Percentiles rank a stretch among this genome's conserved stretches.
These are phyloP conservation scores for Sthenelais limicola DNA, from an alignment of 2,888 invertebrate species.

Conservation along the genomic window DNA sequence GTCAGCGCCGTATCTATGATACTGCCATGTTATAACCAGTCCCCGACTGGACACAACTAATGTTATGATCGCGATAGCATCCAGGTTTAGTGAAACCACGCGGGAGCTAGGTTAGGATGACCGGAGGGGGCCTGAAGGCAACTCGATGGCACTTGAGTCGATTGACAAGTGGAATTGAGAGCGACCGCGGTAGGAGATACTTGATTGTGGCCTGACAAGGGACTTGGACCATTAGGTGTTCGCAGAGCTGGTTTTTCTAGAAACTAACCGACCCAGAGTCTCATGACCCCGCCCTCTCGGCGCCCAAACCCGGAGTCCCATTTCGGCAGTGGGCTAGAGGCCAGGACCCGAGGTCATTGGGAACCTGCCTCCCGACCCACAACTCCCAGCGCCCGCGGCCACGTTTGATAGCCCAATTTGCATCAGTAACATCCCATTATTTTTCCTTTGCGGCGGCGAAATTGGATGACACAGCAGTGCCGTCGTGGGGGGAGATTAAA, in stretches of 20 bases:
- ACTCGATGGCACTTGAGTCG: slow-evolving; percentile 27
- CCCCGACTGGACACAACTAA: no score
- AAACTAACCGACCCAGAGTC: neutral
- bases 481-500: slow-evolving; percentile 28
- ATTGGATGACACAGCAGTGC: slow-evolving; percentile 37
- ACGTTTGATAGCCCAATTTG: slow-evolving; percentile 42
- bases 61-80: no score
- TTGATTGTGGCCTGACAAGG: slow-evolving; percentile 35
- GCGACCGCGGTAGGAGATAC: slow-evolving; percentile 28
- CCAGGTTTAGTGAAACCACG: no score
- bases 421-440: slow-evolving; percentile 44
- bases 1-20: no score
- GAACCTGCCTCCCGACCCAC: neutral
- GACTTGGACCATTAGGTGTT: slow-evolving; percentile 20
- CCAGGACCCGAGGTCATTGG: neutral
- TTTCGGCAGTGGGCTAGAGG: slow-evolving; percentile 24
- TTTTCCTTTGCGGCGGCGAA: slow-evolving; percentile 35
- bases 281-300: neutral
- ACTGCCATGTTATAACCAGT: no score
- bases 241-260: no score
- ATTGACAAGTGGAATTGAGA: slow-evolving; percentile 40
- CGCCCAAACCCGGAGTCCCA: slow-evolving; percentile 4
- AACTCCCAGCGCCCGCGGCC: slow-evolving; percentile 3
- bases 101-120: neutral
- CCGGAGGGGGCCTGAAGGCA: neutral